Percentiles rank a stretch among this genome's conserved stretches.
These are phyloP conservation scores for Sitta europaea DNA, from an alignment of 2,113 vertebrate genomes.

Conservation along the genomic window DNA sequence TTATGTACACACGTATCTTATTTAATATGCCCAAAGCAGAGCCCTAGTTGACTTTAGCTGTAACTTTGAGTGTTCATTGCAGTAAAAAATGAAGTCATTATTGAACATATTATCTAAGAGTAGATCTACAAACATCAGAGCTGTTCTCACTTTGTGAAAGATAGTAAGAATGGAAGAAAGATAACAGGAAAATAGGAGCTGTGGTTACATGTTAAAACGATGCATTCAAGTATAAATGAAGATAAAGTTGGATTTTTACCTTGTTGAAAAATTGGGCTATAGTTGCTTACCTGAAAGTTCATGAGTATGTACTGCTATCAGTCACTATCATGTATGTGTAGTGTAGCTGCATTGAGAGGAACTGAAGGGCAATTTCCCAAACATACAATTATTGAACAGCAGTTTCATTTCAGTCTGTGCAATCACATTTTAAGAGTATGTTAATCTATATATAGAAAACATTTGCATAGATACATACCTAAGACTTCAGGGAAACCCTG, in stretches of 20 bases:
- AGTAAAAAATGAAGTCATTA: not conserved
- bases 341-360: not conserved
- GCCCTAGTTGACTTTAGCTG: not conserved
- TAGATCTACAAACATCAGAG: not conserved
- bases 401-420: not conserved
- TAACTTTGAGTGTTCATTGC: not conserved
- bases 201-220: not conserved
- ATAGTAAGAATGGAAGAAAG: not conserved
- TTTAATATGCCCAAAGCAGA: not conserved
- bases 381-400: not conserved
- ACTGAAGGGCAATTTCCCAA: not conserved
- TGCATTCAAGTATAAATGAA: not conserved
- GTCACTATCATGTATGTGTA: not conserved
- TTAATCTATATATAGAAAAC: not conserved
- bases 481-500: constrained; percentile 5
- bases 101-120: not conserved
- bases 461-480: not conserved
- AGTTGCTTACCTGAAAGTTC: not conserved
- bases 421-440: not conserved
- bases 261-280: not conserved
- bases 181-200: not conserved
- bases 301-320: not conserved
- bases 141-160: not conserved
- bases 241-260: not conserved
- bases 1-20: not conserved